These are phyloP conservation scores for Molossus alvarezi DNA, from an alignment of 2,797 vertebrate genomes.

Conservation along the genomic window DNA sequence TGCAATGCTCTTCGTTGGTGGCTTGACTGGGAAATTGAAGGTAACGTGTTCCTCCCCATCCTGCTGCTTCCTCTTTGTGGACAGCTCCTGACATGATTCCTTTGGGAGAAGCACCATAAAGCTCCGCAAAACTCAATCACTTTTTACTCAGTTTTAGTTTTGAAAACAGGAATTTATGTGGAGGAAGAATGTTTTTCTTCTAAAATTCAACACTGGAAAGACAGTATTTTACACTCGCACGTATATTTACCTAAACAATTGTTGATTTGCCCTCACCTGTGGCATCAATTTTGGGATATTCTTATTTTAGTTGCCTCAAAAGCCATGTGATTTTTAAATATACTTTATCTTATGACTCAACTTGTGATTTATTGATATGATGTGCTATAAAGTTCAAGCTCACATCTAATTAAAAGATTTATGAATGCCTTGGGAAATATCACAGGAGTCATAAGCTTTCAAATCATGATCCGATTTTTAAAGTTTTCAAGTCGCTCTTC, in stretches of 20 bases:
- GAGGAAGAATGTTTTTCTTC: background rate
- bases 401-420: constrained; percentile 89
- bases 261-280: constrained; percentile 37
- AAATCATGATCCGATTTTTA: constrained; percentile 85
- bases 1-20: constrained; percentile 97
- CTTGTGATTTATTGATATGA: constrained; percentile 82
- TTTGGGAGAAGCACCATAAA: background rate
- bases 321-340: constrained; percentile 69
- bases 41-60: constrained; percentile 85
- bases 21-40: constrained; percentile 95
- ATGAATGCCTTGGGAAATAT: constrained; percentile 85
- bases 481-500: constrained; percentile 88
- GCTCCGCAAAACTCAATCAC: background rate
- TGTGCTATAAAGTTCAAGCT: constrained; percentile 85
- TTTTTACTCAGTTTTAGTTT: constrained; percentile 29
- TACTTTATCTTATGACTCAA: constrained; percentile 77
- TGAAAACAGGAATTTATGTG: constrained; percentile 42
- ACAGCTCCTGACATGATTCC: background rate
- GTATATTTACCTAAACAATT: constrained; percentile 14
- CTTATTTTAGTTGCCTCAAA: constrained; percentile 72
- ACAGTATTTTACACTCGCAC: background rate
- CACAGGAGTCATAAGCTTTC: constrained; percentile 84
- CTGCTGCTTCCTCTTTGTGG: background rate
- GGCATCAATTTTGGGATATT: constrained; percentile 13
- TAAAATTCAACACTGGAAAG: constrained; percentile 10